A percentile compares a stretch with the other conserved stretches of the same genome.
phyloP scores from a whole-genome alignment of 2,113 vertebrate genomes.

The Hippocampus zosterae region DNA sequence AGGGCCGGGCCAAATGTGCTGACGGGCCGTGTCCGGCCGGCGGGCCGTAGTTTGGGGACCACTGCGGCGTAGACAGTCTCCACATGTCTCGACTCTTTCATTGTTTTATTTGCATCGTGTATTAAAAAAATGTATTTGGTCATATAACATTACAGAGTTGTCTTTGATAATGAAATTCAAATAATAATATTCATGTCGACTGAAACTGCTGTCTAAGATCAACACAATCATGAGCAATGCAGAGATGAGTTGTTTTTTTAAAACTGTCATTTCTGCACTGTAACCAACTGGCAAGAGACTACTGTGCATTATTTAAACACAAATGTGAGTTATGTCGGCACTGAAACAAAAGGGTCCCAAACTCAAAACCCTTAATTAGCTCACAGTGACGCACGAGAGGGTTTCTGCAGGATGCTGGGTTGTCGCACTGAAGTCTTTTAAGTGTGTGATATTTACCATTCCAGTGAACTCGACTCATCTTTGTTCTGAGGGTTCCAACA shows the following conservation, averaged over 20 bases:
- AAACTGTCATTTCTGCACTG: conserved; percentile 50
- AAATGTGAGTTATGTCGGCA: conserved; percentile 65
- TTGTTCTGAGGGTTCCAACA: conserved; percentile 27
- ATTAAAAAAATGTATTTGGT: not conserved
- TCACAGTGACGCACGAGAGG: conserved; percentile 67
- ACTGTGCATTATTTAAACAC: conserved; percentile 49
- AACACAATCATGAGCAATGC: not conserved
- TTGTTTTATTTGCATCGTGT: not conserved
- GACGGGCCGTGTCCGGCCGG: too few species aligned
- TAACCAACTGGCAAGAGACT: conserved; percentile 61
- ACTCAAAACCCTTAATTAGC: conserved; percentile 72
- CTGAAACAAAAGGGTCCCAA: conserved; percentile 48
- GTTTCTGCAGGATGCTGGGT: conserved; percentile 35
- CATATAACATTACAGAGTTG: not conserved
- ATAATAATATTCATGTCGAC: too few species aligned
- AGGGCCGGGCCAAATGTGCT: too few species aligned
- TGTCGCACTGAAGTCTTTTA: conserved; percentile 39
- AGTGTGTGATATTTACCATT: conserved; percentile 49
- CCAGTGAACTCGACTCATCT: conserved; percentile 28
- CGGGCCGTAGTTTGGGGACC: too few species aligned
- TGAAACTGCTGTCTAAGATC: not conserved
- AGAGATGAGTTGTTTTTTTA: too few species aligned
- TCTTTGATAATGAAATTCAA: not conserved
- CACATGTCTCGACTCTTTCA: not conserved
- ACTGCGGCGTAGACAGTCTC: not conserved